Evolutionary conservation across 2,113 vertebrate genomes (phyloP).

Genomic region (Callipepla squamata): DNA sequence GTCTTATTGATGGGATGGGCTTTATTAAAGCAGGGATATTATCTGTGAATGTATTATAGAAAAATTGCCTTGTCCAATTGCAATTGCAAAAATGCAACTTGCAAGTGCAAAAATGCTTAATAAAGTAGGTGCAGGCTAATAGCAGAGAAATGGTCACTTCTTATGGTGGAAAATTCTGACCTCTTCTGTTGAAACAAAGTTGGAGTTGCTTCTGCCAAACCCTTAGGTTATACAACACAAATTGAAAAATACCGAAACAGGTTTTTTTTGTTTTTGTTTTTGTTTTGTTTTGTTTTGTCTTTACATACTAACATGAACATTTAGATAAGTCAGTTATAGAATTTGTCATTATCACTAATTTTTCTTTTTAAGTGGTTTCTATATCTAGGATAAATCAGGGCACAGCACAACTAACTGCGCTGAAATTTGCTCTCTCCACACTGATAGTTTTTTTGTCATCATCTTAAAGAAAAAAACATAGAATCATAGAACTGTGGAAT

Average conservation of each 20-base stretch:
- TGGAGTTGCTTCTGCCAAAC: not conserved
- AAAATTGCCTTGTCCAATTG: not conserved
- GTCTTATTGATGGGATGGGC: not conserved
- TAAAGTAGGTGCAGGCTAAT: not conserved
- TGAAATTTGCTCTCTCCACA: not conserved
- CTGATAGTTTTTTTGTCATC: not conserved
- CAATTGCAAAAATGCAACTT: not conserved
- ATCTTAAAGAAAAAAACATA: not conserved
- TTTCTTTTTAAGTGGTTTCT: not conserved
- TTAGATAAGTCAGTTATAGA: not conserved
- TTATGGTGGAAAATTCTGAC: not conserved
- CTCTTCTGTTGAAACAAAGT: not conserved
- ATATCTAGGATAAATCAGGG: not conserved
- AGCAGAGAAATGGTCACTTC: not conserved
- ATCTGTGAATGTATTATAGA: not conserved
- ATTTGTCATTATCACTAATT: not conserved
- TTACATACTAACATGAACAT: not conserved
- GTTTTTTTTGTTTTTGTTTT: no score
- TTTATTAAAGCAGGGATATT: not conserved
- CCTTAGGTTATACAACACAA: not conserved
- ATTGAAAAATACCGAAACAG: slow-evolving; percentile 13
- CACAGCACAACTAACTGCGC: not conserved
- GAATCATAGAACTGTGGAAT: no score
- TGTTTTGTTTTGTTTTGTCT: no score
- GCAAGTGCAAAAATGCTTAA: not conserved